Conservation (phyloP, 1,140 invertebrate genomes). For the Nilaparvata lugens region DNA sequence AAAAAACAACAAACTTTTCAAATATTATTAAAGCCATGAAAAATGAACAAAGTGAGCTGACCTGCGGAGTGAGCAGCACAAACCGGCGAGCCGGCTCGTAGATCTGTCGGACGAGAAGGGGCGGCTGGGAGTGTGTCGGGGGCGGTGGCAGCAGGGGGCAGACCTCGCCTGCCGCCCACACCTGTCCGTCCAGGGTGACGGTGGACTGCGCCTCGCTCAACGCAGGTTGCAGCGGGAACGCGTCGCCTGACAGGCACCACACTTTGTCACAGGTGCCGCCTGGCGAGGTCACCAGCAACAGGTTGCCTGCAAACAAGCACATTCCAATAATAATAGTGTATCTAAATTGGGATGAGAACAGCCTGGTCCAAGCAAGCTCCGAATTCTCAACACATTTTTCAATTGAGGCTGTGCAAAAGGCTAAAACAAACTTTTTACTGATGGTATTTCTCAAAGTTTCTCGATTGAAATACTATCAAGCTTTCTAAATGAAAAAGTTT, state of each 20-base stretch:
- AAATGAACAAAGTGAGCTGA: slow-evolving; percentile 30
- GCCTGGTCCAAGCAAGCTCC: no score
- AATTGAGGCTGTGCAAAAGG: no score
- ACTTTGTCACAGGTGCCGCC: slow-evolving; percentile 42
- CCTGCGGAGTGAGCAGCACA: slow-evolving; percentile 75
- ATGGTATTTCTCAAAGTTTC: no score
- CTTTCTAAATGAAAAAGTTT: no score
- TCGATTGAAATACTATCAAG: no score
- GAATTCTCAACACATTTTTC: no score
- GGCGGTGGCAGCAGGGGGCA: neutral
- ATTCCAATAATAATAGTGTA: no score
- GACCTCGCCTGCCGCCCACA: slow-evolving; percentile 71
- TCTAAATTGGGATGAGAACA: no score
- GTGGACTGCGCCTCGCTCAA: slow-evolving; percentile 67
- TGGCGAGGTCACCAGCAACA: slow-evolving; percentile 57
- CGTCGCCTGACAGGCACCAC: slow-evolving; percentile 68
- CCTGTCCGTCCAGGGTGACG: slow-evolving; percentile 68
- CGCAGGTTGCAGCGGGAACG: slow-evolving; percentile 51
- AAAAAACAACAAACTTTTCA: neutral
- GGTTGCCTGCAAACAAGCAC: slow-evolving; percentile 44
- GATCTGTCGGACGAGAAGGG: slow-evolving; percentile 45
- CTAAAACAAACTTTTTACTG: no score
- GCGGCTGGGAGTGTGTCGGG: slow-evolving; percentile 11
- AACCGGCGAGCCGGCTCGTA: slow-evolving; percentile 63
- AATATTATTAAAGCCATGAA: no score